These are phyloP conservation scores for Orientallactaga sibirica DNA, from an alignment of 2,797 vertebrate species.

Conservation along the genomic window DNA sequence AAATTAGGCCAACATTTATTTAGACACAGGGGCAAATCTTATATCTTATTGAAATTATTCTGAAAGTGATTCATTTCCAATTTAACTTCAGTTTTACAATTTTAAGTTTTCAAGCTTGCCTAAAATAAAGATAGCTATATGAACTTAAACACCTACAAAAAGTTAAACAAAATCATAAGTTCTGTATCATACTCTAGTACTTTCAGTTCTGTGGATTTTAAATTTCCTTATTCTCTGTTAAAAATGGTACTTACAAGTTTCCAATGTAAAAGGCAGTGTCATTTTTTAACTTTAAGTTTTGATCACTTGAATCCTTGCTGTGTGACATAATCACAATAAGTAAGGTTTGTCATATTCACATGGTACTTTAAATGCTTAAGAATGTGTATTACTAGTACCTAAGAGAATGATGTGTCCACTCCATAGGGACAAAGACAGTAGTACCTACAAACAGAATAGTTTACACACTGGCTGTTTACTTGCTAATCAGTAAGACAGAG, in stretches of 20 bases:
- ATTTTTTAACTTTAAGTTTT: constrained; percentile 66
- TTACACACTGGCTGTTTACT: constrained; percentile 66
- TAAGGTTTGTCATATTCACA: constrained; percentile 50
- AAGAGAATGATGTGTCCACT: constrained; percentile 57
- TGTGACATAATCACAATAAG: constrained; percentile 34
- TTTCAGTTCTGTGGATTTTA: constrained; percentile 77
- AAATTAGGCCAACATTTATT: constrained; percentile 80
- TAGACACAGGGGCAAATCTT: constrained; percentile 82
- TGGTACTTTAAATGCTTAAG: constrained; percentile 36
- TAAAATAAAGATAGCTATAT: constrained; percentile 85
- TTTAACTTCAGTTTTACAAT: constrained; percentile 80
- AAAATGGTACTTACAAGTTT: constrained; percentile 70
- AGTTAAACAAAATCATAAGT: constrained; percentile 77
- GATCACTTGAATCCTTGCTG: constrained; percentile 60
- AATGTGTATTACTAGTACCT: constrained; percentile 37
- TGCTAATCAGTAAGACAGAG: constrained; percentile 62
- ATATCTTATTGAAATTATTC: constrained; percentile 84
- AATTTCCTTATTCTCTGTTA: constrained; percentile 68
- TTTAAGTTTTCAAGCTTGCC: constrained; percentile 82
- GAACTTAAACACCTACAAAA: constrained; percentile 76
- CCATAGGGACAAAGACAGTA: constrained; percentile 22
- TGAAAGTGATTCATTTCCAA: constrained; percentile 68
- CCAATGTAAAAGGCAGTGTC: constrained; percentile 57
- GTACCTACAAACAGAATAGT: constrained; percentile 33
- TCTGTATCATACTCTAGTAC: constrained; percentile 78